Conservation (phyloP, 2,888 invertebrate species). For the Drosophila pseudotakahashii region DNA sequence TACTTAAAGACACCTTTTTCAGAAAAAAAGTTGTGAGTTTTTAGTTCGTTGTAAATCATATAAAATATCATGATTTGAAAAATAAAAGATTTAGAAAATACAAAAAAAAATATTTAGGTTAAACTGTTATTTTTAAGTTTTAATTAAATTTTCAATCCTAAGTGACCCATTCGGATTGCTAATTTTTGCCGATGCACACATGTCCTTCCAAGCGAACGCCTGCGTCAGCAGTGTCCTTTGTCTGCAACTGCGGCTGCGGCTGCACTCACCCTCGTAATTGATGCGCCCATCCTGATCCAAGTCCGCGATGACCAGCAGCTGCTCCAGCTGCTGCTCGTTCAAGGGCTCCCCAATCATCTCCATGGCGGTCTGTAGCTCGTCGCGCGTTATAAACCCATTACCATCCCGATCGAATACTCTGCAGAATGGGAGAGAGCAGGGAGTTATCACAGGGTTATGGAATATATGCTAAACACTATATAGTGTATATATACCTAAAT, state of each 20-base stretch:
- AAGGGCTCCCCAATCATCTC: constrained; percentile 93
- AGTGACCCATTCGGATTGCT: not conserved
- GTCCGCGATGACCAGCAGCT: constrained; percentile 90
- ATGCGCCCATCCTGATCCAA: constrained; percentile 92
- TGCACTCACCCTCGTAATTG: constrained; percentile 90
- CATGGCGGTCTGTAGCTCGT: constrained; percentile 91
- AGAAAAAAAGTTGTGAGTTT: too few species aligned
- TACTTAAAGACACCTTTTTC: too few species aligned
- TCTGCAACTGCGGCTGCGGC: constrained; percentile 1
- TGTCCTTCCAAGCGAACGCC: constrained; percentile 44
- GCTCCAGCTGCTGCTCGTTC: constrained; percentile 90
- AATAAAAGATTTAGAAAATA: too few species aligned
- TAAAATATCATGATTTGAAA: too few species aligned
- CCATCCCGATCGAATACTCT: constrained; percentile 95
- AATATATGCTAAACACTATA: not conserved
- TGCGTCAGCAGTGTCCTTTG: constrained; percentile 55
- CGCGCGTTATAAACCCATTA: constrained; percentile 94
- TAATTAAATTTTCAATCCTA: too few species aligned
- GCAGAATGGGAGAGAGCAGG: not conserved
- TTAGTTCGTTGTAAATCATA: too few species aligned
- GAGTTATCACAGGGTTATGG: not conserved
- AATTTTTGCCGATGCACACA: constrained; percentile 28
- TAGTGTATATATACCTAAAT: constrained; percentile 86
- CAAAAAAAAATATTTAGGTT: too few species aligned
- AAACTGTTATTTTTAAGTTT: too few species aligned